These are phyloP conservation scores for Eucriotettix oculatus DNA, from an alignment of 2,888 invertebrate species.

Conservation along the genomic window DNA sequence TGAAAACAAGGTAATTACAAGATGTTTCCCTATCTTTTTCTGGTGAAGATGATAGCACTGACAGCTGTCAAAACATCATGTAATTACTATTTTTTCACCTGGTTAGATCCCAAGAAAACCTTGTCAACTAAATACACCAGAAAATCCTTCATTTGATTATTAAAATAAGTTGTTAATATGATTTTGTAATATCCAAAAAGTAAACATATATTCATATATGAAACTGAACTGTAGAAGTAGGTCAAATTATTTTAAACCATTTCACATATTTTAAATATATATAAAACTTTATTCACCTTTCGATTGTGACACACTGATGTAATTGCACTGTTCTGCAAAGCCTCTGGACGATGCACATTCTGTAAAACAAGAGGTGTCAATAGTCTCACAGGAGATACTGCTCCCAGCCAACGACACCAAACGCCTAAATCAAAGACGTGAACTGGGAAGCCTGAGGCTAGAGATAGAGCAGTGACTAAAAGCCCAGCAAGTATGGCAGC, in stretches of 20 bases:
- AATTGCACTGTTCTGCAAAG: constrained; percentile 37
- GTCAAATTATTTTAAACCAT: background rate
- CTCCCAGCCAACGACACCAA: constrained; percentile 47
- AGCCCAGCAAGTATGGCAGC: constrained; percentile 43
- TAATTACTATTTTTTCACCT: too few species aligned
- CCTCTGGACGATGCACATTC: constrained; percentile 46
- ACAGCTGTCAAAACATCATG: too few species aligned
- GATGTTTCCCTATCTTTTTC: too few species aligned
- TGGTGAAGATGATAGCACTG: too few species aligned
- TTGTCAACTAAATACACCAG: too few species aligned
- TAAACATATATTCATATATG: too few species aligned
- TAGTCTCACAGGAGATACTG: constrained; percentile 58
- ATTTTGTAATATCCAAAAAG: too few species aligned
- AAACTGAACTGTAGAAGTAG: too few species aligned
- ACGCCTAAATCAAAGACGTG: constrained; percentile 49
- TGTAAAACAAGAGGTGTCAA: constrained; percentile 46
- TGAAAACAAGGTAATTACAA: too few species aligned
- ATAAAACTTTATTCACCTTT: constrained; percentile 33
- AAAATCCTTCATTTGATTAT: too few species aligned
- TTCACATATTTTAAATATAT: background rate
- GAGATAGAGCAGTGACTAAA: constrained; percentile 38
- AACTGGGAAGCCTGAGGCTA: constrained; percentile 50
- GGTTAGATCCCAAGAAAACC: too few species aligned
- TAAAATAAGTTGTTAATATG: too few species aligned
- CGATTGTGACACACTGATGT: constrained; percentile 48